These are phyloP conservation scores for Chrosomus eos DNA, from an alignment of 2,797 vertebrate genomes.

Conservation along the genomic window DNA sequence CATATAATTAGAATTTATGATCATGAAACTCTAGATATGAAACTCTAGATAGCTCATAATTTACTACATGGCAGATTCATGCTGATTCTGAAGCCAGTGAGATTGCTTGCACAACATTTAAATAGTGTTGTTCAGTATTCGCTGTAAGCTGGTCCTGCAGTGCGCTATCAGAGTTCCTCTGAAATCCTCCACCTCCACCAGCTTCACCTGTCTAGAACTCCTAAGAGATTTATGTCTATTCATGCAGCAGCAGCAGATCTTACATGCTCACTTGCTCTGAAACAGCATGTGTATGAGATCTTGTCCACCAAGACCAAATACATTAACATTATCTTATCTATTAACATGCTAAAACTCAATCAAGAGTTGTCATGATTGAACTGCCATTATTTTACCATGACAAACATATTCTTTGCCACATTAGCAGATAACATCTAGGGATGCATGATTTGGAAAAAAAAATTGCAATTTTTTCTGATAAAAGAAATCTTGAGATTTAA, in stretches of 20 bases:
- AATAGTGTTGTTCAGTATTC: not conserved
- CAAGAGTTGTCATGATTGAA: not conserved
- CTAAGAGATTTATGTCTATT: not conserved
- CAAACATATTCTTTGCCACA: not conserved
- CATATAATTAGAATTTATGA: not conserved
- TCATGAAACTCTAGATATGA: not conserved
- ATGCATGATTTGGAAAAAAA: too few relatives aligned
- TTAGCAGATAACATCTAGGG: not conserved
- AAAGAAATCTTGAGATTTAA: not conserved
- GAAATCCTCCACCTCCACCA: not conserved
- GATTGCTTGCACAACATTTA: not conserved
- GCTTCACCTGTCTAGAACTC: not conserved
- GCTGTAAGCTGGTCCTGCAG: not conserved
- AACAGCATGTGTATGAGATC: not conserved
- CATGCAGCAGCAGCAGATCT: not conserved
- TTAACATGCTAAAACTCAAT: not conserved
- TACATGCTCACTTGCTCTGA: not conserved
- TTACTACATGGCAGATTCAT: not conserved
- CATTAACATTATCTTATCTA: not conserved
- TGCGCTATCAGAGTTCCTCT: not conserved
- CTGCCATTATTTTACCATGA: not conserved
- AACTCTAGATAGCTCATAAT: not conserved
- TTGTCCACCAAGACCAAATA: not conserved
- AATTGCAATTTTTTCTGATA: not conserved
- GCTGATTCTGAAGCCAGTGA: not conserved